Evolutionary conservation across 1,140 invertebrate genomes (phyloP), one percentile per base, ranked within the genome.

Genomic region (Stegodyphus mimosarum): DNA sequence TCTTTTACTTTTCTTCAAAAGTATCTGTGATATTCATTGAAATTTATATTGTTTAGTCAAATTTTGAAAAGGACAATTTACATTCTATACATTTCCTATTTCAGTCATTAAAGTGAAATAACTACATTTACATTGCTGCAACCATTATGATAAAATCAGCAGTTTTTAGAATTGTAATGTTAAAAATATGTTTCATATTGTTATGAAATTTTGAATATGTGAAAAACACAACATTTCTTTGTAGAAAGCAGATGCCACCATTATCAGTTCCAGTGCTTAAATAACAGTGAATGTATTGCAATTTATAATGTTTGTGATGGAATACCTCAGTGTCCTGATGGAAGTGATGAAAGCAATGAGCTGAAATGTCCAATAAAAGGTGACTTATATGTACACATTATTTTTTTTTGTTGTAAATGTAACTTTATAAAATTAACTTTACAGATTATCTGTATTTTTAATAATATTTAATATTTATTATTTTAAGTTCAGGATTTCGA

Each of bases 271-370:
- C 94, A 95, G 90, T 98, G 97, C 89, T 93, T 94, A 81, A 93
- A 93, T 53, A 94, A 94, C 49, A 93, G 94, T 49, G 97, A 98
- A 89, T 99, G 97, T 89, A 97, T 99, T 87, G 96, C 96, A 4
- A 95, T 97, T 87, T 98, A 98, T 90, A 98, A 99, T 90, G 95
- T 95, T 5, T 99, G 98, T 89, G 96, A 99, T 91, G 97, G 96
- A 51, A 96, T 98, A 80, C 94, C 95, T 11, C 96, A 99, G 90
- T 99, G 97, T 91, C 92, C 94, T 5, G 97, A 99, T 92, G 96
- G 94, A 83, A 96, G 95, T 90, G 96, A 97, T 89, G 96, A 97
- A 91, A 95, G 94, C 71, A 92, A 93, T 13, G 95, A 96, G 90
- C 92, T 97, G 78, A 93, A 92, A 49, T 96, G 95, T 90, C 95